Evolutionary conservation across 2,113 vertebrate genomes (phyloP), one percentile per base, ranked within the genome.

Genomic region (Haemorhous mexicanus): DNA sequence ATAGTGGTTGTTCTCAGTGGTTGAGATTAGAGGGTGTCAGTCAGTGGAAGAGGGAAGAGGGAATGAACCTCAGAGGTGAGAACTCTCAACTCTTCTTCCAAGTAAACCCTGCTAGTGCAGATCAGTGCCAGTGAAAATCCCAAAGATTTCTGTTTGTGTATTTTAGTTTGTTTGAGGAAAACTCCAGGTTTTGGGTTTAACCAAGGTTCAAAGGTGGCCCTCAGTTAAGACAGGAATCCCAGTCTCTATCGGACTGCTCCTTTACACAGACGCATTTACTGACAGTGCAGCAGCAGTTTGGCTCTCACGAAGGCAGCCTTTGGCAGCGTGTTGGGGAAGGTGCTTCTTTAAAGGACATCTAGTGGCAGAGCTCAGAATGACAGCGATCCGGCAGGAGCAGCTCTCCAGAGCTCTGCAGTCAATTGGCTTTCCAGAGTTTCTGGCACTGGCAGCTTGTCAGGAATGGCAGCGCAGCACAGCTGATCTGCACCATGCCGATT

Each of bases 301-400:
- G 70, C 47, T 44, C n/a, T 56, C n/a, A 2, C 7, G 27, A 9
- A 67, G 27, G 46, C 62, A 58, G 56, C 35, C 16, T 74, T 52
- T 68, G 44, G 2, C 10, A 23, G 37, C 6, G 79, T 35, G 30
- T 28, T 53, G 63, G 52, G 47, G 47, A 63, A 66, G 18, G 3
- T 6, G n/a, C 7, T 41, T 94, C 95, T 43, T 5, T 8, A 83
- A 83, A 55, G 88, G 91, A 93, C 96, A 93, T 78, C 94, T 87
- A 56, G 87, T 95, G 96, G 91, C 94, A 83, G 50, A n/a, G 63
- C 69, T 89, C 67, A 43, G 85, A 85, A 94, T 43, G 63, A 28
- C 92, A 83, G 8, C 7, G 53, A 33, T 46, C 37, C 43, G 56
- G 28, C 56, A 35, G 30, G 10, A 46, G 13, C 62, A 32, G 47